Evolutionary conservation across 2,888 invertebrate species (phyloP), one percentile per base, ranked within the genome.

Genomic region (Fragum fragum): DNA sequence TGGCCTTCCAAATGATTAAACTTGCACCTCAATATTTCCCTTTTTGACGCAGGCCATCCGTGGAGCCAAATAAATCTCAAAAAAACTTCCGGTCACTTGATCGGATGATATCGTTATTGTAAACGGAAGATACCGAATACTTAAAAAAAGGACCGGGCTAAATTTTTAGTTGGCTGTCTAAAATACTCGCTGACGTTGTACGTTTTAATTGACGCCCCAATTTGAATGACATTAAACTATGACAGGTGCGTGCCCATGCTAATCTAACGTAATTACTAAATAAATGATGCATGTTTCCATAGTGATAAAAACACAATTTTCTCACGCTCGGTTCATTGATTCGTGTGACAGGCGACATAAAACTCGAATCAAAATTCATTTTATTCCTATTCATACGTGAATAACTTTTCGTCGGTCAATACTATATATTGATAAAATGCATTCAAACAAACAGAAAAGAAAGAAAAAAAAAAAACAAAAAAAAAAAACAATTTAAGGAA

Each of bases 261-360:
- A 66, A 66, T 66, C 42, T 39, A 39, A 42, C 42, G 9, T n/a
- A 66, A 66, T 66, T 42, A 1, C 29, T 16, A 9, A 61, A 66
- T 66, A 66, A 66, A 66, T 66, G 42, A 42, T 66, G 66, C 66
- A 42, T 66, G 66, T 42, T 66, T 66, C 66, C 66, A 66, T 21
- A 66, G 42, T 21, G n/a, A 66, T 21, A 66, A 66, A 66, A 21
- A 21, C 11, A 57, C 21, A 21, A 32, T 32, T 32, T 63, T 63
- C 32, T 28, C 32, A 36, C 36, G 32, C 57, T 57, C 57, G 26
- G 14, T 47, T 47, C 47, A 47, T 47, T 47, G 5, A 47, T 47
- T 47, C 47, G 47, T 9, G 47, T 47, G 16, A 47, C 47, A n/a
- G 47, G 47, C 47, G 47, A 47, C 14, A 47, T 47, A 47, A 47